Evolutionary conservation across 2,113 vertebrate species (phyloP).

Genomic region (Cheirogaleus medius): DNA sequence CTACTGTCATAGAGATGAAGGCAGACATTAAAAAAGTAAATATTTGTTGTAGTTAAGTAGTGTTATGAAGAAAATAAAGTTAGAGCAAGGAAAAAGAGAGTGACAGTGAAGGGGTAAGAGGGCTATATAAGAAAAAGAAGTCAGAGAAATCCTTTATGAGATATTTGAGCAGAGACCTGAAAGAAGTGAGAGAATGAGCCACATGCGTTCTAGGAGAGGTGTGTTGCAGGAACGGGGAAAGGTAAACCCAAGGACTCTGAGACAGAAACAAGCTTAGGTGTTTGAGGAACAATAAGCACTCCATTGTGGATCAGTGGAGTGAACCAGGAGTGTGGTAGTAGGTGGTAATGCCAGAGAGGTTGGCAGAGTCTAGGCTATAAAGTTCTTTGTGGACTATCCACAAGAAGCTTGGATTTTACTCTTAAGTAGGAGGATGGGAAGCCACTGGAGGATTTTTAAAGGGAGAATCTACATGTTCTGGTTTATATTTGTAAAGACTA

Average conservation of each 20-base stretch:
- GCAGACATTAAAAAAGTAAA: not conserved
- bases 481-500: not conserved
- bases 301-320: not conserved
- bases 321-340: not conserved
- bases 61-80: not conserved
- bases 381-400: not conserved
- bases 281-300: not conserved
- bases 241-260: not conserved
- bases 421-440: not conserved
- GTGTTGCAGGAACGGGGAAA: not conserved
- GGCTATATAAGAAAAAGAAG: not conserved
- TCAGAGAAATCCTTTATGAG: not conserved
- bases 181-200: not conserved
- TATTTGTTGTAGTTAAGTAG: not conserved
- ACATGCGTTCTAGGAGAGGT: not conserved
- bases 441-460: not conserved
- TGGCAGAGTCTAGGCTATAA: not conserved
- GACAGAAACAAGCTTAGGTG: not conserved
- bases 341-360: not conserved
- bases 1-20: not conserved
- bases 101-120: not conserved
- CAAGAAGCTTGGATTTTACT: not conserved
- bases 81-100: not conserved
- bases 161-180: not conserved
- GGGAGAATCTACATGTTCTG: not conserved